These are phyloP conservation scores for Nanorana parkeri DNA, from an alignment of 2,113 vertebrate species.

Conservation along the genomic window DNA sequence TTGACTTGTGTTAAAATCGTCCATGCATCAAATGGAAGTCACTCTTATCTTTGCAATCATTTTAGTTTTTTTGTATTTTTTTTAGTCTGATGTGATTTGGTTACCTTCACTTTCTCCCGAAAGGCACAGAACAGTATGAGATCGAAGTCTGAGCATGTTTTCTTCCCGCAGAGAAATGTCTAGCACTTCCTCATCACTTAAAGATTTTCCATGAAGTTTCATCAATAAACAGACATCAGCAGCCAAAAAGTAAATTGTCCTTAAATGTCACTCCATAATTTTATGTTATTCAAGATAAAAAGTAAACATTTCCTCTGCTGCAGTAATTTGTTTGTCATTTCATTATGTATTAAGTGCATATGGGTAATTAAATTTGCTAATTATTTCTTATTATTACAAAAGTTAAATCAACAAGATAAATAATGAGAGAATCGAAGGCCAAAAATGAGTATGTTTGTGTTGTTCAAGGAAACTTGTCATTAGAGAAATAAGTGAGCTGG, in stretches of 20 bases:
- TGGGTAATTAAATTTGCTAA: conserved; percentile 3
- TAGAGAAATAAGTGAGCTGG: too few relatives aligned
- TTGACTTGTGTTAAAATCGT: not conserved
- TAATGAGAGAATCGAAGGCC: too few relatives aligned
- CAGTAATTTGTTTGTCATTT: conserved; percentile 21
- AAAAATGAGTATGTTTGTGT: too few relatives aligned
- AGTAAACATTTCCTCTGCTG: not conserved
- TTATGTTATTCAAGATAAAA: not conserved
- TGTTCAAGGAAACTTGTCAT: too few relatives aligned
- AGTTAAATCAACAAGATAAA: not conserved
- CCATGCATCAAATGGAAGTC: conserved; percentile 13
- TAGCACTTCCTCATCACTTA: conserved; percentile 44
- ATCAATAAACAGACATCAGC: conserved; percentile 41
- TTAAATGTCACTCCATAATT: conserved; percentile 44
- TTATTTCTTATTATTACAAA: not conserved
- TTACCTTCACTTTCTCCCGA: conserved; percentile 39
- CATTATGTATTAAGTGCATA: not conserved
- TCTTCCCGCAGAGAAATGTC: conserved; percentile 41
- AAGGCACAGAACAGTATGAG: conserved; percentile 33
- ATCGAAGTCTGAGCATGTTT: conserved; percentile 42
- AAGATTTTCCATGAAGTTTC: conserved; percentile 40
- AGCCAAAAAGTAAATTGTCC: conserved; percentile 28
- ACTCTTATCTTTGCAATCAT: conserved; percentile 25
- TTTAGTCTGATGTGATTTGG: conserved; percentile 33
- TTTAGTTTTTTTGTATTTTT: conserved; percentile 24